Base-by-base conservation (phyloP, 1,140 invertebrate species). In the Neodiprion virginianus region DNA sequence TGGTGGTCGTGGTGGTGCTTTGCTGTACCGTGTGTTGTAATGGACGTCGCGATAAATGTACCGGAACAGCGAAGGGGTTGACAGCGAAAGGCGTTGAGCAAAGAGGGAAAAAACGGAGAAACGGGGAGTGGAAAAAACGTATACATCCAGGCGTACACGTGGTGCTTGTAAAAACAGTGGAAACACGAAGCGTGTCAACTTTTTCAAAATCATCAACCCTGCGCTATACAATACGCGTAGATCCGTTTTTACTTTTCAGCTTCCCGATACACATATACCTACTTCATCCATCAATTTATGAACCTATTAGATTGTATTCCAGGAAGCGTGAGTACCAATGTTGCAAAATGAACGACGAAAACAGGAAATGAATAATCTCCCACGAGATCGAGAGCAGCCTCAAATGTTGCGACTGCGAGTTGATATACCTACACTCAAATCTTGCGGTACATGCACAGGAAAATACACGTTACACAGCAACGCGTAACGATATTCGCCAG, bases 21-120 rank as follows among this genome's bases (percentile, higher is more conserved):
- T 40, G 28, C 28, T 40, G 5, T 40, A 40, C 28, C 28, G 28
- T 40, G 28, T 1, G 28, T 40, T 40, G 53, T 61, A 61, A 61
- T 61, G 53, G 53, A 61, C n/a, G 53, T 61, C 53, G 53, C 53
- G 53, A 61, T 61, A 61, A 61, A 61, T 61, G 53, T 61, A 61
- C 53, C 53, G 53, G 53, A 61, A 61, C 53, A 61, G 53, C 8
- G n/a, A 61, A 61, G 53, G 53, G 53, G 53, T 61, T 61, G 53
- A 61, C 53, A 61, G 53, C 53, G 53, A 17, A 14, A 17, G 11
- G 0, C 11, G n/a, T 12, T 12, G 11, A 61, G 11, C 11, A 8
- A 61, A 17, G n/a, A 61, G n/a, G 53, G 53, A 61, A 61, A 61
- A 61, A 17, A 61, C 5, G 8, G n/a, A 40, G 28, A 40, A 5